A percentile compares a stretch with the other conserved stretches of the same genome.
phyloP scores from a whole-genome alignment of 1,140 invertebrate genomes.

The Yoshiicerus persimilis region DNA sequence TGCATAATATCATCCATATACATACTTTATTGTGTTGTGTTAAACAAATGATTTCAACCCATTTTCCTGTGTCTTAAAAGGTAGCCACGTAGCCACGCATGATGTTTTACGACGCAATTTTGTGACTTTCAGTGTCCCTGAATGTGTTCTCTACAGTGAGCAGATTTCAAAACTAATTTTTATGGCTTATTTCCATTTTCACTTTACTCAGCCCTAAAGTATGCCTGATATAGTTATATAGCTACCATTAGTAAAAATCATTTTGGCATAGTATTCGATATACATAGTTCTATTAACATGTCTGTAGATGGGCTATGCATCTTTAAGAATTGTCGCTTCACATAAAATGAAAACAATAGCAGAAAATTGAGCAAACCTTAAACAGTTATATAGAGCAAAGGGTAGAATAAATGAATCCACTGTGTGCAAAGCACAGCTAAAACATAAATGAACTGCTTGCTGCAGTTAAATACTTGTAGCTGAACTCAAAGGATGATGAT shows the following conservation, averaged over 20 bases:
- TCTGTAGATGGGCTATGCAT: background rate
- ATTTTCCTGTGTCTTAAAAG: background rate
- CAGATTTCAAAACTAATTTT: background rate
- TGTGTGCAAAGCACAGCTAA: background rate
- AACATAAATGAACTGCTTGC: background rate
- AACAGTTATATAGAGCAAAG: background rate
- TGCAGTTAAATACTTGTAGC: background rate
- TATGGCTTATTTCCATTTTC: background rate
- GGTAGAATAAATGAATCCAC: background rate
- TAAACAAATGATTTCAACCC: background rate
- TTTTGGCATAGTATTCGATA: background rate
- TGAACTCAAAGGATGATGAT: slow-evolving; percentile 1
- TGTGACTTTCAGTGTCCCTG: background rate
- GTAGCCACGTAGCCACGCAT: background rate
- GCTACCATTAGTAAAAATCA: too few species aligned
- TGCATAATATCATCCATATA: background rate
- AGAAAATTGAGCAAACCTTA: slow-evolving; percentile 1
- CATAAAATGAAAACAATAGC: background rate
- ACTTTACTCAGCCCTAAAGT: background rate
- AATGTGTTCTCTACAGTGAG: background rate
- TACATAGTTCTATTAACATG: background rate
- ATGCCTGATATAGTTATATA: background rate
- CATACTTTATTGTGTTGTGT: background rate
- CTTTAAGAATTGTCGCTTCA: background rate
- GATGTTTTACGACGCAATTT: background rate